A percentile compares a stretch with the other conserved stretches of the same genome.
Conservation (phyloP, 2,888 invertebrate genomes). For the Synanthedon tipuliformis region DNA sequence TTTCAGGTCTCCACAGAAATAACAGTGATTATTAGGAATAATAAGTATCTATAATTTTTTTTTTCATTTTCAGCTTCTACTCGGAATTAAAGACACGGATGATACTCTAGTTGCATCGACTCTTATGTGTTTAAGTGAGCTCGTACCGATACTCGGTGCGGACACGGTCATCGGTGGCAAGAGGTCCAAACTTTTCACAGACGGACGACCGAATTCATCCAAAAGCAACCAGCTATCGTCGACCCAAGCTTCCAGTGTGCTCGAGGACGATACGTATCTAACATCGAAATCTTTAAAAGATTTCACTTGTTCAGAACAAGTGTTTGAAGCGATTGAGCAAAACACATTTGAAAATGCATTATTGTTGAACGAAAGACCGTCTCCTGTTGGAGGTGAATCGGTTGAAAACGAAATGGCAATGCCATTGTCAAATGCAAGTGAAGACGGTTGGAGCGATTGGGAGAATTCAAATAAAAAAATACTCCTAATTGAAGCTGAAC, state of each 20-base stretch:
- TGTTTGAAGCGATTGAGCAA: slow-evolving; percentile 26
- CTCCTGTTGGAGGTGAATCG: slow-evolving; percentile 88
- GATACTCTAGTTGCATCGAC: slow-evolving; percentile 86
- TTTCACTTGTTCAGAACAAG: slow-evolving; percentile 43
- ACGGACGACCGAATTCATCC: slow-evolving; percentile 80
- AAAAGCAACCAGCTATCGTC: slow-evolving; percentile 10
- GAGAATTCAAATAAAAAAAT: slow-evolving; percentile 63
- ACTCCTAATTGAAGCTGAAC: slow-evolving; percentile 11
- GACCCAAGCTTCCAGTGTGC: slow-evolving; percentile 4
- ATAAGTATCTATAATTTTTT: not conserved
- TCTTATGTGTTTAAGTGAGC: slow-evolving; percentile 81
- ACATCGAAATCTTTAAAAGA: slow-evolving; percentile 31
- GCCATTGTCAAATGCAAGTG: slow-evolving; percentile 56
- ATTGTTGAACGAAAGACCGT: slow-evolving; percentile 77
- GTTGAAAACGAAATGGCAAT: slow-evolving; percentile 47
- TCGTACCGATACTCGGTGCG: slow-evolving; percentile 88
- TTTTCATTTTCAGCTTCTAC: slow-evolving; percentile 72
- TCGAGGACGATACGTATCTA: slow-evolving; percentile 17
- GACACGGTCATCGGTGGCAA: slow-evolving; percentile 87
- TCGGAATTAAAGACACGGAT: slow-evolving; percentile 89
- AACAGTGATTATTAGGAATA: not conserved
- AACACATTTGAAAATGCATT: slow-evolving; percentile 40
- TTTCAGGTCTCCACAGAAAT: not conserved
- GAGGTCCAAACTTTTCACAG: slow-evolving; percentile 83
- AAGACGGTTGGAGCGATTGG: slow-evolving; percentile 88